phyloP scores from a whole-genome alignment of 1,140 invertebrate genomes.

The Zaprionus camerounensis region DNA sequence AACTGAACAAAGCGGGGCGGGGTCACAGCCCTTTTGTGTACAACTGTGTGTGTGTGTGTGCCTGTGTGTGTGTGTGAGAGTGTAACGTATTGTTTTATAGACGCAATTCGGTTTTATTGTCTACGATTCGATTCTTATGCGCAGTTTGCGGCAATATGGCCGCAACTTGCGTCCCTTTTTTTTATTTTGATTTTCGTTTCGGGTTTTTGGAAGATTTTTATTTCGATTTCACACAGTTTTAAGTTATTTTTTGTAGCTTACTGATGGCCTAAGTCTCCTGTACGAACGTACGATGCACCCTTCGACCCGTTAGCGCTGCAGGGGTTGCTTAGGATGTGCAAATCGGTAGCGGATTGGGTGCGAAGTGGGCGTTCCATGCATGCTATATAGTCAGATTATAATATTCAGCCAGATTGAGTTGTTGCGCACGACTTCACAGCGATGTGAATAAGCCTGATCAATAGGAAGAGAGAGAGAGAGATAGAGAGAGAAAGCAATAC shows the following conservation, averaged over 20 bases:
- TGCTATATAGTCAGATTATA: conserved; percentile 28
- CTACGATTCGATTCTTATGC: conserved; percentile 41
- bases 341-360: conserved; percentile 21
- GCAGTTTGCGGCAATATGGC: conserved; percentile 43
- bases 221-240: neutral
- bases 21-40: conserved; percentile 27
- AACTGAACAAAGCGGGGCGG: neutral
- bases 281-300: neutral
- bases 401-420: conserved; percentile 41
- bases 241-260: neutral
- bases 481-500: too few relatives aligned
- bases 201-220: neutral
- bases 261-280: neutral
- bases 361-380: conserved; percentile 15
- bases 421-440: conserved; percentile 36
- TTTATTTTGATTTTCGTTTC: conserved; percentile 6
- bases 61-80: neutral
- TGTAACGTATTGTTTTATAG: conserved; percentile 38
- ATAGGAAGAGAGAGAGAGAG: neutral
- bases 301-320: neutral
- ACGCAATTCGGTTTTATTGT: conserved; percentile 47
- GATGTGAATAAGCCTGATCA: neutral
- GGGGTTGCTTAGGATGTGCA: conserved; percentile 14
- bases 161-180: conserved; percentile 4
- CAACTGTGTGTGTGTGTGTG: neutral